These are phyloP conservation scores for Noturus placidus DNA, from an alignment of 2,113 vertebrate genomes.

Conservation along the genomic window DNA sequence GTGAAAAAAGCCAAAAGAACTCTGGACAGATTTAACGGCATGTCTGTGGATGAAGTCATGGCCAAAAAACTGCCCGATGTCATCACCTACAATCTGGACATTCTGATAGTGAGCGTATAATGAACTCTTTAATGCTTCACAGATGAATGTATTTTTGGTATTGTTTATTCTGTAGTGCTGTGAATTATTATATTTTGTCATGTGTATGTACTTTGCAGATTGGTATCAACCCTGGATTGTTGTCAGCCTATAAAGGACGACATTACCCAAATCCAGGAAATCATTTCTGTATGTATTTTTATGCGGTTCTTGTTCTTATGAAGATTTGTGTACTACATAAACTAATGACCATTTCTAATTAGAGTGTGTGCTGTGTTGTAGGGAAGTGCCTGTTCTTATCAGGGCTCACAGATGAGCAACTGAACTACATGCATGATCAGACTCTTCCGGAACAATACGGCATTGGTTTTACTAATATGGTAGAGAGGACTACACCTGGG, in stretches of 20 bases:
- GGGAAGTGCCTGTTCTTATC: constrained; percentile 98
- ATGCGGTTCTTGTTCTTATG: neutral
- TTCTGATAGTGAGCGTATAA: constrained; percentile 87
- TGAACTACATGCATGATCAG: constrained; percentile 90
- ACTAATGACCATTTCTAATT: neutral
- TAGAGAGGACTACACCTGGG: constrained; percentile 95
- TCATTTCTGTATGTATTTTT: constrained; percentile 90
- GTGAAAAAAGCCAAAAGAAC: constrained; percentile 90
- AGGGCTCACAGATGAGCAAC: constrained; percentile 87
- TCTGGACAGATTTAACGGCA: constrained; percentile 93
- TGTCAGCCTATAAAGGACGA: constrained; percentile 97
- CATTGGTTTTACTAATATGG: constrained; percentile 98
- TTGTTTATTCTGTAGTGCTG: neutral
- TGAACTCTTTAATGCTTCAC: neutral
- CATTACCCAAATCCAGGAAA: constrained; percentile 99
- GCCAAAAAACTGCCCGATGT: constrained; percentile 93
- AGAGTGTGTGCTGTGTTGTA: constrained; percentile 55
- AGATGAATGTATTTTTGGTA: neutral
- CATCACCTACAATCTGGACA: constrained; percentile 91
- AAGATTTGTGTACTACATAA: neutral
- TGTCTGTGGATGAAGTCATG: constrained; percentile 91
- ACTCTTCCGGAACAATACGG: constrained; percentile 88
- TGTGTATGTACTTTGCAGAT: constrained; percentile 75
- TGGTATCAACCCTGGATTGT: constrained; percentile 95
- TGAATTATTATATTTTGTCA: neutral